Conservation (phyloP, 2,797 vertebrate species). For the Anguilla pacifica region DNA sequence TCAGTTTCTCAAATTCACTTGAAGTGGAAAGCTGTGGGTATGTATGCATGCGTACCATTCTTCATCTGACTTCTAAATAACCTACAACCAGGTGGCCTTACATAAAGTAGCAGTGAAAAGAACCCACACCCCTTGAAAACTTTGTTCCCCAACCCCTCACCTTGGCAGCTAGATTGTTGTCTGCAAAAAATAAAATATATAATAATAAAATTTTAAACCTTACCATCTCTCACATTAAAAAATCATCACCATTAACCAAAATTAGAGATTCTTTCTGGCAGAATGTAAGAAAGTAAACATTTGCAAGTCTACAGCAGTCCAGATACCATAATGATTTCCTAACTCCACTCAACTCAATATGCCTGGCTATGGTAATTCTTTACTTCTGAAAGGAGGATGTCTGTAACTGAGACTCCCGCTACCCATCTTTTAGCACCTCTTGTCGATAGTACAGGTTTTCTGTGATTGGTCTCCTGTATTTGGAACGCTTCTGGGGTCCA, state of each 20-base stretch:
- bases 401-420: background rate
- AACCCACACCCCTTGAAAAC: background rate
- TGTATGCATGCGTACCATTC: background rate
- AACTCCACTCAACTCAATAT: background rate
- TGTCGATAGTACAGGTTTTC: background rate
- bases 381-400: background rate
- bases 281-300: background rate
- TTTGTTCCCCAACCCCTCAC: background rate
- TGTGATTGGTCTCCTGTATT: background rate
- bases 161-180: background rate
- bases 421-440: constrained; percentile 1
- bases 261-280: background rate
- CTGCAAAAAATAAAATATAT: background rate
- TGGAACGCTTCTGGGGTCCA: background rate
- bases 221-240: background rate
- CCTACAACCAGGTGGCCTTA: background rate
- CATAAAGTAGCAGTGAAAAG: constrained; percentile 1
- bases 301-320: background rate
- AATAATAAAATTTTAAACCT: background rate
- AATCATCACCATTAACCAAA: background rate
- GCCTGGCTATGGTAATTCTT: background rate
- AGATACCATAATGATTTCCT: constrained; percentile 4
- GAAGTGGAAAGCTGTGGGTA: background rate
- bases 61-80: constrained; percentile 4
- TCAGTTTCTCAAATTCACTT: background rate